These are phyloP conservation scores for Chauna torquata DNA, from an alignment of 2,113 vertebrate species.

Conservation along the genomic window DNA sequence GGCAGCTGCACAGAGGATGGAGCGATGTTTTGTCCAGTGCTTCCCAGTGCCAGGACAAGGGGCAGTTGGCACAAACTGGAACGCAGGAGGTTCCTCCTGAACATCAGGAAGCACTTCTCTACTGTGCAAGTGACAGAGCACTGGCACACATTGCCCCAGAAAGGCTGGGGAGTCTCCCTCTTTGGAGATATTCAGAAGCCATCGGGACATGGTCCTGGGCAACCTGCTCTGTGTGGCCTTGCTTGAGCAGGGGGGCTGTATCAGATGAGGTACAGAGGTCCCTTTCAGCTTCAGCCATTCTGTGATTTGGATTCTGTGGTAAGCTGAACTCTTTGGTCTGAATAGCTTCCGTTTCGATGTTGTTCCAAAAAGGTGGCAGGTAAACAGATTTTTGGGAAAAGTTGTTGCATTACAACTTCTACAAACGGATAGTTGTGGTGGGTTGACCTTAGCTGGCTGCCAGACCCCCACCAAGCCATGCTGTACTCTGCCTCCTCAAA, in stretches of 20 bases:
- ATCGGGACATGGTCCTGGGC: not conserved
- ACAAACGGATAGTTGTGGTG: not conserved
- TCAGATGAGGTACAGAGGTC: not conserved
- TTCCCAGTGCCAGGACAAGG: not conserved
- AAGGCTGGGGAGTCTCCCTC: not conserved
- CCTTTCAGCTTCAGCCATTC: not conserved
- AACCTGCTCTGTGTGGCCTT: not conserved
- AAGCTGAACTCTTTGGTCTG: not conserved
- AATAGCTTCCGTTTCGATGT: not conserved
- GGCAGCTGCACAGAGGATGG: not conserved
- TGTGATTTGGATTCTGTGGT: not conserved
- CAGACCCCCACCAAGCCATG: rapidly evolving
- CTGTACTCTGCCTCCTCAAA: rapidly evolving
- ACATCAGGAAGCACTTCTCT: not conserved
- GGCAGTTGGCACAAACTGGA: not conserved
- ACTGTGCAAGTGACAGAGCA: not conserved
- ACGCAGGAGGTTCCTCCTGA: not conserved
- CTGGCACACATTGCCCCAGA: not conserved
- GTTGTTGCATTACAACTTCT: not conserved
- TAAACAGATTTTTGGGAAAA: not conserved
- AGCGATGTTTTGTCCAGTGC: not conserved
- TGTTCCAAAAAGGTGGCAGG: not conserved
- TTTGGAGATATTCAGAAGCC: not conserved
- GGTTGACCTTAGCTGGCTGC: not conserved
- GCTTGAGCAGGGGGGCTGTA: not conserved